These are phyloP conservation scores for Scylla paramamosain DNA, from an alignment of 1,140 invertebrate species.

Conservation along the genomic window DNA sequence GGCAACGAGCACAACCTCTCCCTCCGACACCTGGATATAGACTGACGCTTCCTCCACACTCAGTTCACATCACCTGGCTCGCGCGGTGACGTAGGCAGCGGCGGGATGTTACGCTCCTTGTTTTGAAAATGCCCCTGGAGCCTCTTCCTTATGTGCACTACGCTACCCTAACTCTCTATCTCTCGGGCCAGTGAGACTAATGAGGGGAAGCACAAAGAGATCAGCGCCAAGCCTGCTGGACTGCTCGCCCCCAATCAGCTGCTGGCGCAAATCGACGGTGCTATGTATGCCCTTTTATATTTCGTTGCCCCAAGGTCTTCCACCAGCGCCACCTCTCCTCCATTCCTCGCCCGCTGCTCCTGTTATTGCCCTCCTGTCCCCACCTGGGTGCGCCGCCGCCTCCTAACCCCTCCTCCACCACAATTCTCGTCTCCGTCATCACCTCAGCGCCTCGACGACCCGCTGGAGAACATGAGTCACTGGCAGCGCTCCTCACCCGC, in stretches of 20 bases:
- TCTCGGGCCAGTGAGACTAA: too few species aligned
- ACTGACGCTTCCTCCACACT: neutral
- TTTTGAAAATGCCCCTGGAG: neutral
- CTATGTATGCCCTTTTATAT: neutral
- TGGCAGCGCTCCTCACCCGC: neutral
- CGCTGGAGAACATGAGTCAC: neutral
- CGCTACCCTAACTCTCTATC: too few species aligned
- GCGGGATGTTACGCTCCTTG: neutral
- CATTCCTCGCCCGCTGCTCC: neutral
- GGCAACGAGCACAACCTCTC: conserved; percentile 18
- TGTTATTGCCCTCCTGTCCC: neutral
- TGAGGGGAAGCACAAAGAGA: neutral
- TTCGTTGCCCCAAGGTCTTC: neutral
- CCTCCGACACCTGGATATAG: conserved; percentile 40
- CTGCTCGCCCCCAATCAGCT: neutral
- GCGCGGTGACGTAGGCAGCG: neutral
- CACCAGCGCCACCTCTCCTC: neutral
- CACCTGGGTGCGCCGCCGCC: neutral
- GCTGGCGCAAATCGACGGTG: neutral
- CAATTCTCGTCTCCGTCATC: neutral
- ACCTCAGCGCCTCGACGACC: neutral
- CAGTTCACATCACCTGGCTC: neutral
- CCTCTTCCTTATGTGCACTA: neutral
- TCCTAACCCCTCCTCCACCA: neutral
- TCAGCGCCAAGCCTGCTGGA: neutral